phyloP scores from a whole-genome alignment of 1,140 invertebrate species.

The Plectus sambesii region DNA sequence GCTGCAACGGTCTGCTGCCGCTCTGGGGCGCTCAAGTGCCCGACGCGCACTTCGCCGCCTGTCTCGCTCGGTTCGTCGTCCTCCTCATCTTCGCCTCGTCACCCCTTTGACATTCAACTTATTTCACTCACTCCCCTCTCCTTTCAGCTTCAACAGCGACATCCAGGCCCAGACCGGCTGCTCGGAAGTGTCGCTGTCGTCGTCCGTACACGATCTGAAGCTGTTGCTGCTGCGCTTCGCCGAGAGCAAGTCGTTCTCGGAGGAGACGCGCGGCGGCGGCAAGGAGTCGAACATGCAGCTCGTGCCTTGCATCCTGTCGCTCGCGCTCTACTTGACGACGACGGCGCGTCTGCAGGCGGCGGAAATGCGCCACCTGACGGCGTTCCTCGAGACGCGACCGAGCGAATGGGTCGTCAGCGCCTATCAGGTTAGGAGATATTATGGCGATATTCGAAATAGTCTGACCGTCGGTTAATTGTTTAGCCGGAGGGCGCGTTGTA shows the following conservation, averaged over 20 bases:
- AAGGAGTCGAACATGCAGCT: slow-evolving; percentile 92
- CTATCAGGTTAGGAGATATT: too few relatives aligned
- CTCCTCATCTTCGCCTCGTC: slow-evolving; percentile 9
- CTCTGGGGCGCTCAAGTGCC: slow-evolving; percentile 89
- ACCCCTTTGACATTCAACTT: slow-evolving; percentile 2
- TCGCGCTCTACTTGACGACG: slow-evolving; percentile 80
- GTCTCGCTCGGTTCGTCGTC: slow-evolving; percentile 5
- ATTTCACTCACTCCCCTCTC: background rate
- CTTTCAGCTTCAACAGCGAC: background rate
- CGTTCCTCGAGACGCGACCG: too few relatives aligned
- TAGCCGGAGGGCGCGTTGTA: too few relatives aligned
- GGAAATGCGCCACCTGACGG: too few relatives aligned
- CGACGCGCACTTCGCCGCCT: slow-evolving; percentile 69
- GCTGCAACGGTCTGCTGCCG: slow-evolving; percentile 87
- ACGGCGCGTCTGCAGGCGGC: too few relatives aligned
- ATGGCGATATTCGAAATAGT: too few relatives aligned
- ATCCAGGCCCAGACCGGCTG: slow-evolving; percentile 48
- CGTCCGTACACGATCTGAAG: slow-evolving; percentile 85
- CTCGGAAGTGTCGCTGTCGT: slow-evolving; percentile 49
- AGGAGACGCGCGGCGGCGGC: slow-evolving; percentile 82
- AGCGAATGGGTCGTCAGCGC: too few relatives aligned
- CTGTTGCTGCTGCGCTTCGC: slow-evolving; percentile 76
- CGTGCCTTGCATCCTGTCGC: slow-evolving; percentile 82
- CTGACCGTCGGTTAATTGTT: too few relatives aligned
- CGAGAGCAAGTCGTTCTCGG: slow-evolving; percentile 84